Evolutionary conservation across 2,113 vertebrate species (phyloP), one percentile per base, ranked within the genome.

Genomic region (Prolemur simus): DNA sequence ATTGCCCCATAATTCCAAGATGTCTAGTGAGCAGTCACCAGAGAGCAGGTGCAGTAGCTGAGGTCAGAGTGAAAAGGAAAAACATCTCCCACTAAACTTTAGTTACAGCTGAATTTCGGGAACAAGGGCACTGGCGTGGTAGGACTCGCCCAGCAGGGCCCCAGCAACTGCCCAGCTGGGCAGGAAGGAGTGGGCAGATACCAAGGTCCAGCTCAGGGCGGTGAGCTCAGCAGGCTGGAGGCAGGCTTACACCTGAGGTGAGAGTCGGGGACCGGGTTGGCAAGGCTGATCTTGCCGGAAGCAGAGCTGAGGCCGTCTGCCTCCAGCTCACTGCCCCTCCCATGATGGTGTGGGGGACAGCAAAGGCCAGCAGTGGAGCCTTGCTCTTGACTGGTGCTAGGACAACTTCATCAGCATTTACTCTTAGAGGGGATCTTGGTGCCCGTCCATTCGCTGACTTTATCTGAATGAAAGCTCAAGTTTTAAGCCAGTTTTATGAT

Each of bases 41-140:
- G 63, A 78, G 20, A 78, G 49, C 54, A 83, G 94, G 27, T 15
- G 39, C 63, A 89, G 63, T 45, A 42, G 58, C 78, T 60, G 23
- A 89, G 6, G 18, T 68, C 77, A 91, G 71, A 45, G 91, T 20
- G 37, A 20, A 6, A 94, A 89, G 39, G 21, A 20, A 86, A 92
- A 95, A 56, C 49, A 66, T 14, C 20, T 91, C n/a, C n/a, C 81
- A 34, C n/a, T 87, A 80, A 94, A 94, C 45, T 81, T 96, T 86
- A 94, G 83, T 86, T 88, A 68, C 3, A 66, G 93, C 12, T 20
- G 1, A 77, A 90, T 68, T 15, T 83, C 63, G 18, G 76, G 54
- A 85, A 86, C 52, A 77, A 20, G 25, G 54, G 14, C 13, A 87
- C 18, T 68, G 64, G 66, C 5, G 49, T 13, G 6, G 2, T 54